These are phyloP conservation scores for Pseudomugil tenellus DNA, from an alignment of 2,797 vertebrate genomes.

Conservation along the genomic window DNA sequence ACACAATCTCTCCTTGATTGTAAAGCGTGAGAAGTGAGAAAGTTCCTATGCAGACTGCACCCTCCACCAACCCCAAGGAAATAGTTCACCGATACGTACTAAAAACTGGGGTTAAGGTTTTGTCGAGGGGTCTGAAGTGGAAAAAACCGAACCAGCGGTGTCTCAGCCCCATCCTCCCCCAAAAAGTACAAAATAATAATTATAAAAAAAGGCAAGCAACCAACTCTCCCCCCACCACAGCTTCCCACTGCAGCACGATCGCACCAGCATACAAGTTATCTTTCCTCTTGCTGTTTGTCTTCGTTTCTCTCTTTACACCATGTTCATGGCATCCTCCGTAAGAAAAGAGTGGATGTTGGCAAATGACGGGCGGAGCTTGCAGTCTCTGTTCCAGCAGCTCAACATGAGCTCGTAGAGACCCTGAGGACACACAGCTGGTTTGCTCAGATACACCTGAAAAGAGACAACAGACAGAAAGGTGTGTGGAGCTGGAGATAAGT, in stretches of 20 bases:
- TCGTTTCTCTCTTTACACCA: constrained; percentile 76
- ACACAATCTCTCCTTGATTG: constrained; percentile 18
- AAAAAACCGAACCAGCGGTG: constrained; percentile 84
- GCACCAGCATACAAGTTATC: not conserved
- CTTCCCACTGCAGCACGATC: constrained; percentile 27
- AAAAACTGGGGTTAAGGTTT: constrained; percentile 44
- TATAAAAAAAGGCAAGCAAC: constrained; percentile 61
- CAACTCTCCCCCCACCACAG: constrained; percentile 58
- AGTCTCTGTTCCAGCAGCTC: constrained; percentile 93
- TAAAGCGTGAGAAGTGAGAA: constrained; percentile 53
- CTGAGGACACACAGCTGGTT: constrained; percentile 89
- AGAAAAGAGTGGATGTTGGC: constrained; percentile 89
- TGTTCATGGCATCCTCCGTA: constrained; percentile 89
- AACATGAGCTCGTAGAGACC: constrained; percentile 93
- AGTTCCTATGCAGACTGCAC: constrained; percentile 69
- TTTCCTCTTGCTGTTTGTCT: not conserved
- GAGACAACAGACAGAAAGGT: not conserved
- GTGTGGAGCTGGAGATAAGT: not conserved
- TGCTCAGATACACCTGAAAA: constrained; percentile 87
- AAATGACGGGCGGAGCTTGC: constrained; percentile 91
- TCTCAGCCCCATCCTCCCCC: constrained; percentile 66
- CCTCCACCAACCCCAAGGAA: constrained; percentile 72
- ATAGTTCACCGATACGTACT: constrained; percentile 42
- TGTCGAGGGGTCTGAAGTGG: constrained; percentile 51
- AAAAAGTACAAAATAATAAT: constrained; percentile 66